Conservation (phyloP, 2,888 invertebrate species). For the Clunio marinus region DNA sequence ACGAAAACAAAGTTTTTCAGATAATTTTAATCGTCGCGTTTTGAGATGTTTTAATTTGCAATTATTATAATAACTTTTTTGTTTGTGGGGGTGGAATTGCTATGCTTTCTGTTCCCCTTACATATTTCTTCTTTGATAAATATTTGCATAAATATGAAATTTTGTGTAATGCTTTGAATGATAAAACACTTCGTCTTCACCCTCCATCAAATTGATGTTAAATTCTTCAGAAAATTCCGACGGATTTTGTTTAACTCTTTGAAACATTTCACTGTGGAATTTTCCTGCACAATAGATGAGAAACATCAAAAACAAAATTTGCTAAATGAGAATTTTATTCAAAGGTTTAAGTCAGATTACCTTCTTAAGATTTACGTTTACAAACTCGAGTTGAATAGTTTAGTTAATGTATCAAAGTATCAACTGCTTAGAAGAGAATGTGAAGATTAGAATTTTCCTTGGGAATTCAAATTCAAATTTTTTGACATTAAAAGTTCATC, state of each 20-base stretch:
- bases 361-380: no score
- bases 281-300: neutral
- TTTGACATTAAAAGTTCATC: neutral
- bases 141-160: slow-evolving; percentile 25
- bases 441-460: no score
- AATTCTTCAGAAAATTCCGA: slow-evolving; percentile 17
- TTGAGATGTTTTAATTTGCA: slow-evolving; percentile 34
- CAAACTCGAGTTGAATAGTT: no score
- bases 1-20: slow-evolving; percentile 19
- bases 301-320: no score
- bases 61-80: slow-evolving; percentile 20
- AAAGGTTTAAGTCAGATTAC: neutral
- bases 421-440: no score
- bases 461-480: no score
- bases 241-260: neutral
- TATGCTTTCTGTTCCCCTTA: neutral
- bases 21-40: slow-evolving; percentile 35
- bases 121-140: neutral
- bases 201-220: neutral
- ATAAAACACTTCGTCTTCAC: slow-evolving; percentile 4
- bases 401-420: no score
- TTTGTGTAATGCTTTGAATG: slow-evolving; percentile 8
- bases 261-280: neutral
- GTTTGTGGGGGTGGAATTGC: neutral
- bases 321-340: slow-evolving; percentile 1